Percentiles rank a stretch among this genome's conserved stretches.
phyloP scores from a whole-genome alignment of 2,113 vertebrate genomes.

The Lathamus discolor region DNA sequence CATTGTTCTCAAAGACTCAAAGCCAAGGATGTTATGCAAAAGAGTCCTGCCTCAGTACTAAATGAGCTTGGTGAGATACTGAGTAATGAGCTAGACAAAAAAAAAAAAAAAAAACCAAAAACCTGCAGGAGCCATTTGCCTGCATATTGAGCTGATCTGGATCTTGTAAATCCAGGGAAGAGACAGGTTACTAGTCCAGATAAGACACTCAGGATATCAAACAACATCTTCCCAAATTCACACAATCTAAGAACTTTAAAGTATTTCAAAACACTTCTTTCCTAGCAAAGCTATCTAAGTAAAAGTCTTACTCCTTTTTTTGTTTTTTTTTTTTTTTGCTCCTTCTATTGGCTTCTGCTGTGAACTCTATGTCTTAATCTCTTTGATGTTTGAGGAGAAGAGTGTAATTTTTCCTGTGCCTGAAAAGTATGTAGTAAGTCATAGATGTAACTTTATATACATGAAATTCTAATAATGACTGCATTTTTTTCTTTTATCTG shows the following conservation, averaged over 20 bases:
- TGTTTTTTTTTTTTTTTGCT: neutral
- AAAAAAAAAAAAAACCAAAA: neutral
- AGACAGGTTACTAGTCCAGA: neutral
- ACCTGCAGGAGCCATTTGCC: neutral
- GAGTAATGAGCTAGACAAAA: neutral
- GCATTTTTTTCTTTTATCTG: neutral
- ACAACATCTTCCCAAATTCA: neutral
- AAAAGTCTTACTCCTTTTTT: neutral
- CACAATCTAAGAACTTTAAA: neutral
- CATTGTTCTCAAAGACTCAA: neutral
- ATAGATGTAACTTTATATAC: neutral
- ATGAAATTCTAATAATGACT: neutral
- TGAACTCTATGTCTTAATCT: neutral
- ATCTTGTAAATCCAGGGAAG: neutral
- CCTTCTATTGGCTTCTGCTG: neutral
- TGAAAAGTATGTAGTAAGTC: neutral
- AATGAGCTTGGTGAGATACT: neutral
- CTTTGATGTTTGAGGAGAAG: neutral
- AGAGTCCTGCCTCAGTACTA: neutral
- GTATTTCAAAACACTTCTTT: neutral
- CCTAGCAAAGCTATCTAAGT: neutral
- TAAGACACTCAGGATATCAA: neutral
- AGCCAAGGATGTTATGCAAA: neutral
- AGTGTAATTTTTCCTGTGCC: neutral
- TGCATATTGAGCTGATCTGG: neutral